Evolutionary conservation across 1,140 invertebrate species (phyloP).

Genomic region (Apis laboriosa): DNA sequence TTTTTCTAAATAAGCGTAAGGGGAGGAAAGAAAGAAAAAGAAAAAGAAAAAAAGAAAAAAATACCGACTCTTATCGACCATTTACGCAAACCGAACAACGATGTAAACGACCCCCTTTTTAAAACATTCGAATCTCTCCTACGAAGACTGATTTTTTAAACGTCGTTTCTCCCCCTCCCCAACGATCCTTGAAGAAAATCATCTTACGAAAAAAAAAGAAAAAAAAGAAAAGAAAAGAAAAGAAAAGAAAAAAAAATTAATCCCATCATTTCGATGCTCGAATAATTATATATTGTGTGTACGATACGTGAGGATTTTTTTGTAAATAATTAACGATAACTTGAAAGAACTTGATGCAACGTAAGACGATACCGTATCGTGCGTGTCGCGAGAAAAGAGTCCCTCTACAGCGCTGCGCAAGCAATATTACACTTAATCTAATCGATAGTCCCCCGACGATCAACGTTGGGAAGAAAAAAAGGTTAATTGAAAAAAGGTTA

Average conservation of each 20-base stretch:
- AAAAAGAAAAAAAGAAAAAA: neutral
- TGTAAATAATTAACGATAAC: conserved; percentile 63
- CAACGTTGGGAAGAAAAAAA: conserved; percentile 44
- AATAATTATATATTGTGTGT: conserved; percentile 39
- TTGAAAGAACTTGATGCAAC: conserved; percentile 19
- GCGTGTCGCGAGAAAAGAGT: conserved; percentile 24
- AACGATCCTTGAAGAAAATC: neutral
- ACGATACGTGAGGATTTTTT: conserved; percentile 51
- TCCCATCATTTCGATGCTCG: conserved; percentile 42
- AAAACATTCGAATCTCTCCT: conserved; percentile 66
- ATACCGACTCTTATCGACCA: conserved; percentile 4
- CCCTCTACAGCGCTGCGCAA: conserved; percentile 53
- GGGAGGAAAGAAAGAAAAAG: neutral
- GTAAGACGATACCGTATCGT: conserved; percentile 15
- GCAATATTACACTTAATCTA: conserved; percentile 66
- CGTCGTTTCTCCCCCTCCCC: conserved; percentile 38
- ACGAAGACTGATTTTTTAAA: conserved; percentile 77
- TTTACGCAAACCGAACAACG: conserved; percentile 66
- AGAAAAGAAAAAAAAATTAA: no score
- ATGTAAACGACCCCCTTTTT: conserved; percentile 66
- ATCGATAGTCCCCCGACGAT: conserved; percentile 59
- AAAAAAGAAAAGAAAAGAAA: no score
- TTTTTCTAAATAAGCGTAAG: no score
- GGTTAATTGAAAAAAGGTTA: conserved; percentile 48
- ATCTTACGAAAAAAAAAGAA: neutral